Conservation (phyloP, 2,888 invertebrate species). For the Eristalis arbustorum region DNA sequence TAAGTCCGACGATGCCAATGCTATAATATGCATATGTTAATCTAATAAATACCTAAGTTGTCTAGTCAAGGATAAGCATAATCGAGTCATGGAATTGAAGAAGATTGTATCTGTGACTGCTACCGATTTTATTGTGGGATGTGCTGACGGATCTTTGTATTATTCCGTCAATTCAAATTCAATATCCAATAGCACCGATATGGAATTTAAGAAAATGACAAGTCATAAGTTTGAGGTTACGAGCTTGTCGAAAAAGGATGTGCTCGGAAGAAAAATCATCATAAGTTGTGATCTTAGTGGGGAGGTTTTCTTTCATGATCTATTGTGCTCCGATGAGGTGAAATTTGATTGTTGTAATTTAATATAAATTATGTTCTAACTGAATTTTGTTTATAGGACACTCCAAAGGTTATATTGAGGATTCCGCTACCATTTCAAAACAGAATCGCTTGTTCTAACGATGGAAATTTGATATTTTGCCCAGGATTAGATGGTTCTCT, state of each 20-base stretch:
- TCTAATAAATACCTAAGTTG: conserved; percentile 1
- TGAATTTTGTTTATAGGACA: conserved; percentile 72
- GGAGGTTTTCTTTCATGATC: conserved; percentile 77
- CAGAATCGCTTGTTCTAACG: conserved; percentile 75
- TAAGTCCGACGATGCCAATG: conserved; percentile 60
- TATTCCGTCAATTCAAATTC: conserved; percentile 74
- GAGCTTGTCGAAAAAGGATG: conserved; percentile 73
- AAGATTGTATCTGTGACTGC: conserved; percentile 73
- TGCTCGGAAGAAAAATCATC: conserved; percentile 73
- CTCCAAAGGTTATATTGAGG: conserved; percentile 75
- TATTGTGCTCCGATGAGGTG: conserved; percentile 75
- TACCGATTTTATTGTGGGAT: conserved; percentile 77
- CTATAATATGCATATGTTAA: neutral
- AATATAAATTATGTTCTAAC: too few relatives aligned
- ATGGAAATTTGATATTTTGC: conserved; percentile 76
- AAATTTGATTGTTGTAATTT: neutral
- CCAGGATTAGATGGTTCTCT: conserved; percentile 77
- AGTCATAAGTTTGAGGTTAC: conserved; percentile 77
- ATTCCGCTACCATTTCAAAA: conserved; percentile 79
- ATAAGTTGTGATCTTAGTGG: conserved; percentile 79
- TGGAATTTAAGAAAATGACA: conserved; percentile 74
- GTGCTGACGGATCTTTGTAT: conserved; percentile 77
- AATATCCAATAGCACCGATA: conserved; percentile 69
- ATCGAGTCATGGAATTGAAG: conserved; percentile 72
- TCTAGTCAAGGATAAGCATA: conserved; percentile 11